A percentile compares a stretch with the other conserved stretches of the same genome.
Evolutionary conservation across 2,113 vertebrate species (phyloP).

Genomic region (Rhinolophus sinicus): DNA sequence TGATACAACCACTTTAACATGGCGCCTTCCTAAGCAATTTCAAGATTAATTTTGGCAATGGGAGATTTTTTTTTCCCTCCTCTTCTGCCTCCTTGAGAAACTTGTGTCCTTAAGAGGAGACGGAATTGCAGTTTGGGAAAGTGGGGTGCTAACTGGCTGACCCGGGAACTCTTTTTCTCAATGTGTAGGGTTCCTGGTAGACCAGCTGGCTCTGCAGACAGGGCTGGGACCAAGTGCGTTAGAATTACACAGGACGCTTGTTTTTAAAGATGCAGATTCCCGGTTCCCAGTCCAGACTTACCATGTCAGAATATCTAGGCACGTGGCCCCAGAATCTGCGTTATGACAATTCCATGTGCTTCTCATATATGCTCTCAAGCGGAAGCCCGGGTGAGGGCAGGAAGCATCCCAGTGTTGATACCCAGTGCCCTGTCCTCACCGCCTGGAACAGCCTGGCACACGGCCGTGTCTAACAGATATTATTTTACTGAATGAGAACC

Average conservation of each 20-base stretch:
- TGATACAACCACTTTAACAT: background rate
- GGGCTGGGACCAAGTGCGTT: no score
- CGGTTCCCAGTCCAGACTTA: background rate
- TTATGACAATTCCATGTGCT: background rate
- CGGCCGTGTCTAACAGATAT: background rate
- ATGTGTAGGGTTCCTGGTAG: background rate
- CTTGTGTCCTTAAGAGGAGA: background rate
- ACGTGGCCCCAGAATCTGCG: background rate
- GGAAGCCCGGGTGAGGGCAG: background rate
- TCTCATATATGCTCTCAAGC: background rate
- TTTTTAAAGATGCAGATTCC: background rate
- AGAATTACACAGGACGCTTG: background rate
- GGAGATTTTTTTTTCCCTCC: background rate
- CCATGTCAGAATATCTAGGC: background rate
- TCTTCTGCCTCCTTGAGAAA: background rate
- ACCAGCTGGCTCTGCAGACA: background rate
- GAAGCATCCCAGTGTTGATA: background rate
- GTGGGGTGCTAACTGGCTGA: background rate
- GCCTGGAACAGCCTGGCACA: background rate
- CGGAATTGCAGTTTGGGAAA: background rate
- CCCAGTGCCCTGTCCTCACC: background rate
- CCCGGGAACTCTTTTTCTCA: background rate
- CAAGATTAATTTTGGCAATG: conserved; percentile 19
- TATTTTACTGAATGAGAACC: background rate
- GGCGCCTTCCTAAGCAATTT: background rate